Base-by-base conservation (phyloP, 1,140 invertebrate species). In the Drosophila littoralis region DNA sequence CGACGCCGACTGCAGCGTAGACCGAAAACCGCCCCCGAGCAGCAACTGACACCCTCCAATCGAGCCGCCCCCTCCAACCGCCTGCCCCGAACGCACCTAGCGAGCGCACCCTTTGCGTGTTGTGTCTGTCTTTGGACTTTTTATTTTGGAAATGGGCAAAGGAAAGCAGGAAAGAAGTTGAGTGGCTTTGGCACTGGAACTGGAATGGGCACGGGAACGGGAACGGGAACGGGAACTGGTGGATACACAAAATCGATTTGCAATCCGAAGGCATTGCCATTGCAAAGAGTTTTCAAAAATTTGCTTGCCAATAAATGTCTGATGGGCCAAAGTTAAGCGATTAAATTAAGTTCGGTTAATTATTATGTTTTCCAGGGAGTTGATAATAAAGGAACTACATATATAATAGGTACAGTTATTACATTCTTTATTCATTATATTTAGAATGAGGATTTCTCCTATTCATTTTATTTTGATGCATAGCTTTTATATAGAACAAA, bases 221-320 rank as follows among this genome's bases (percentile, higher is more conserved):
- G 45, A 36, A n/a, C 38, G 52, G 51, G 60, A 28, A 3, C 22
- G 22, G 22, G 22, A 28, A 28, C 22, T 28, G 22, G 4, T 32
- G 48, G 42, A 38, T 75, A 17, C 58, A 38, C 45, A 75, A 75
- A 59, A 75, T 86, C 82, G 82, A 86, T 86, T 88, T 45, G 60
- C 36, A 79, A 77, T 84, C 79, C 68, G 68, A 79, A 64, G 64
- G 45, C 63, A 78, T 82, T 82, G 79, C 59, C 59, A 13, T 36
- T 40, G 72, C 63, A 50, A 43, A 63, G 60, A 58, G 42, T 45
- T 13, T 15, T 9, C 15, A 22, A 46, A 46, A 45, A 46, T 28
- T 5, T 28, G 22, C 22, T 28, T 5, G 5, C 22, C 22, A 22
- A 17, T 17, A 22, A 22, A 3, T 22, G 22, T 22, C 22, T 22